Conservation (phyloP, 1,140 invertebrate species). For the Cotesia chilonis region DNA sequence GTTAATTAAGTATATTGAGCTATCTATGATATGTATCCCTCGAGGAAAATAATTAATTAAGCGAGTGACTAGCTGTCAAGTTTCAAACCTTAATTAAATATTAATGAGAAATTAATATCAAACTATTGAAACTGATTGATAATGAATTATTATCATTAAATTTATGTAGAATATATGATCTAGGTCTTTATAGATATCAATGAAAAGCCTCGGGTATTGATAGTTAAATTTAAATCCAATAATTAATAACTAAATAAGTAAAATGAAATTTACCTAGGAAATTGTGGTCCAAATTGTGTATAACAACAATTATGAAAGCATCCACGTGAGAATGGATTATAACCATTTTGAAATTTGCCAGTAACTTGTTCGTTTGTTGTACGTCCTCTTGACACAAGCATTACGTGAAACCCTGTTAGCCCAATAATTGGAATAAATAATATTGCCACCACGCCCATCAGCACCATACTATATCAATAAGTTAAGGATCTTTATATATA, state of each 20-base stretch:
- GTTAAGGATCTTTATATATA: constrained; percentile 50
- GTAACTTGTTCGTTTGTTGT: constrained; percentile 99
- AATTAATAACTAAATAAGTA: not conserved
- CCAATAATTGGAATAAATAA: constrained; percentile 97
- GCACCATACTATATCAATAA: constrained; percentile 76
- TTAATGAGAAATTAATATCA: no score
- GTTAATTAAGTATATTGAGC: not conserved
- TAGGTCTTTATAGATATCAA: no score
- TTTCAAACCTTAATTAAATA: no score
- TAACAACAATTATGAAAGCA: constrained; percentile 95
- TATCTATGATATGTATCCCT: no score
- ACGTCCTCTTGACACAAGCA: constrained; percentile 94
- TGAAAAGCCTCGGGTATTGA: no score
- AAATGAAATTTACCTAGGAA: constrained; percentile 82
- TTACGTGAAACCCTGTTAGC: constrained; percentile 96
- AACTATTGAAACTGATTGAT: not conserved
- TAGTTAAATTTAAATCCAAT: not conserved
- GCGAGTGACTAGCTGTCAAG: no score
- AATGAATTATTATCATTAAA: constrained; percentile 5
- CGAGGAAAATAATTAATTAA: no score
- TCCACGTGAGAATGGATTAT: constrained; percentile 95
- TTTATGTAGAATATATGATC: no score
- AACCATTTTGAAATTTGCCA: constrained; percentile 96
- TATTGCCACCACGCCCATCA: constrained; percentile 90
- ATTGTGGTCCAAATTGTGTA: constrained; percentile 94